Evolutionary conservation across 2,888 invertebrate genomes (phyloP), one percentile per base, ranked within the genome.

Genomic region (Rhamnusium bicolor): DNA sequence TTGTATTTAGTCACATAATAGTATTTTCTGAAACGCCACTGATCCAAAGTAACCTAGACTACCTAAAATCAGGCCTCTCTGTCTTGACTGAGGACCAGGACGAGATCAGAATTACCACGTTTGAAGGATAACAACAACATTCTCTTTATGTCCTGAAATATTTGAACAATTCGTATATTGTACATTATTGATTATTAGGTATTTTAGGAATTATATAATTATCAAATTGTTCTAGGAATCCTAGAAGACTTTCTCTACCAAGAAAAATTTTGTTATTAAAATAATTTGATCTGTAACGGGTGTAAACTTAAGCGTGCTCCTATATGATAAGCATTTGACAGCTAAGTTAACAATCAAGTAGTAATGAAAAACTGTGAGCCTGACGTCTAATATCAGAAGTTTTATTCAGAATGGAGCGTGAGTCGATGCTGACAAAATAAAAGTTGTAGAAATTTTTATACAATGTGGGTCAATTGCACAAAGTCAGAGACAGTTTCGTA

Each of bases 71-170:
- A 40, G 21, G 21, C 61, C 46, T 46, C 46, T 60, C 60, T 47
- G 47, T 62, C 61, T 47, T 62, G 47, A 47, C 21, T 47, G 46
- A n/a, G 61, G 40, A 18, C 61, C 24, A 62, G 63, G 51, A 63
- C 49, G 63, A 63, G 51, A 63, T 18, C 63, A 49, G 63, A 63
- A 63, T 51, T 49, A 29, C 63, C 49, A 27, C 24, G 27, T 63
- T 63, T 63, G 63, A 63, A 63, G 63, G 63, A 63, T 63, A 51
- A 51, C 46, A 61, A 47, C 63, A 63, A 24, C 63, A 63, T 63
- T 63, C 63, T 49, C 51, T 51, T 63, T 63, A 49, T 49, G 46
- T 63, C 47, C 63, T 51, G 51, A 49, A 63, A 63, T 63, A 63
- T 63, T 47, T 24, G 27, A 63, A 51, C 63, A 63, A 63, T 51